Evolutionary conservation across 2,113 vertebrate genomes (phyloP).

Genomic region (Mesembrinibis cayennensis): DNA sequence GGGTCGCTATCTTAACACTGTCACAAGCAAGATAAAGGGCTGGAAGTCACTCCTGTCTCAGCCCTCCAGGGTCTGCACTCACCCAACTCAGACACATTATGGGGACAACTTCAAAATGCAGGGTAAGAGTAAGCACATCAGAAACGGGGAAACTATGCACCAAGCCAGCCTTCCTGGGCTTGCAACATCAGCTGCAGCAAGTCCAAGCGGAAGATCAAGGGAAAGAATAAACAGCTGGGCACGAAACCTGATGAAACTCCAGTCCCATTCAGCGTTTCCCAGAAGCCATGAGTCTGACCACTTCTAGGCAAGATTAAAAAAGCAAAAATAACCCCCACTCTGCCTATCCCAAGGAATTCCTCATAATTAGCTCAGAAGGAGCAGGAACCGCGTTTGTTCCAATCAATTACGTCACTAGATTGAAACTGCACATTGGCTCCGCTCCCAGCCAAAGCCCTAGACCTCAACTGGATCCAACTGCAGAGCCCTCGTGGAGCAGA

Average conservation of each 20-base stretch:
- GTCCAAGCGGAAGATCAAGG: neutral
- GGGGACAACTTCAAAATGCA: neutral
- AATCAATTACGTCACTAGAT: conserved; percentile 4
- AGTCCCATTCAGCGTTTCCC: conserved; percentile 26
- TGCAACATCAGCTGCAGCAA: conserved; percentile 11
- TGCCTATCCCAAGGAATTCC: conserved; percentile 12
- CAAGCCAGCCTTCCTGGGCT: neutral
- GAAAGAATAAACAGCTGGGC: neutral
- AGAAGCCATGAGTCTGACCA: conserved; percentile 15
- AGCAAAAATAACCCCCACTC: neutral
- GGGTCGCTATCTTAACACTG: neutral
- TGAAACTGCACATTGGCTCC: neutral
- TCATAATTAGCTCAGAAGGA: conserved; percentile 1
- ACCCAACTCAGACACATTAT: accelerated
- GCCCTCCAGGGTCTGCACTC: neutral
- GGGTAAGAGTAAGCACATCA: neutral
- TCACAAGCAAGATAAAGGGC: neutral
- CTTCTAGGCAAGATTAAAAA: conserved; percentile 31
- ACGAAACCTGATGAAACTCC: neutral
- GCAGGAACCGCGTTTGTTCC: conserved; percentile 10
- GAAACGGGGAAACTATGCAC: neutral
- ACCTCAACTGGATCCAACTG: neutral
- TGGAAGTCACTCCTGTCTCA: neutral
- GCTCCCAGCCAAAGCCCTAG: neutral
- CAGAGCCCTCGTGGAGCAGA: neutral